Conservation (phyloP, 2,113 vertebrate genomes). For the Felis chaus region DNA sequence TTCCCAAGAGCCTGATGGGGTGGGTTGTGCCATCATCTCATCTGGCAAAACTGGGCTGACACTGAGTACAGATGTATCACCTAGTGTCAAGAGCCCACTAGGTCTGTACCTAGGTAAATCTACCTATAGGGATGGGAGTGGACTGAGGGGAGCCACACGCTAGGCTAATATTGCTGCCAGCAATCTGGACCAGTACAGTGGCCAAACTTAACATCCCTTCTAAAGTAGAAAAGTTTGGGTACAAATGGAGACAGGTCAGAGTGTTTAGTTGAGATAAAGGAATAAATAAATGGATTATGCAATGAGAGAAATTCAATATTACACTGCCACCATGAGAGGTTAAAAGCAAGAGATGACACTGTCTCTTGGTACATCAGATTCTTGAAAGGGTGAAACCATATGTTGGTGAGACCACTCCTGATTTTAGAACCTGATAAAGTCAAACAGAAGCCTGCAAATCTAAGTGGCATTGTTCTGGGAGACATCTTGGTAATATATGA, state of each 20-base stretch:
- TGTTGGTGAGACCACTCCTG: background rate
- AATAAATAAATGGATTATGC: background rate
- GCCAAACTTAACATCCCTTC: background rate
- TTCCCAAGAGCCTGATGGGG: background rate
- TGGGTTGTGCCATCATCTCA: background rate
- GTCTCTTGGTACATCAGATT: background rate
- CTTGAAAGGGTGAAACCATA: background rate
- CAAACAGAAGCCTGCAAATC: background rate
- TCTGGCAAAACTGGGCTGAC: background rate
- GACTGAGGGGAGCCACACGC: background rate
- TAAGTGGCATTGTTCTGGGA: background rate
- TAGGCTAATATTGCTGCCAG: background rate
- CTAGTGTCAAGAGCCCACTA: background rate
- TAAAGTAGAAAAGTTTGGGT: background rate
- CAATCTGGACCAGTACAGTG: background rate
- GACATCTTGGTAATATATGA: background rate
- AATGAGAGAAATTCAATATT: background rate
- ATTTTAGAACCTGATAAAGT: background rate
- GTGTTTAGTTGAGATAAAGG: background rate
- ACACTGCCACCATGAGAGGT: background rate
- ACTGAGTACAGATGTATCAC: background rate
- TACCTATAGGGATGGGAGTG: background rate
- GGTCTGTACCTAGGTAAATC: background rate
- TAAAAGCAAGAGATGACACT: background rate
- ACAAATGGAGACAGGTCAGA: background rate